Evolutionary conservation across 1,140 invertebrate genomes (phyloP), one percentile per base, ranked within the genome.

Genomic region (Teleogryllus occipitalis): DNA sequence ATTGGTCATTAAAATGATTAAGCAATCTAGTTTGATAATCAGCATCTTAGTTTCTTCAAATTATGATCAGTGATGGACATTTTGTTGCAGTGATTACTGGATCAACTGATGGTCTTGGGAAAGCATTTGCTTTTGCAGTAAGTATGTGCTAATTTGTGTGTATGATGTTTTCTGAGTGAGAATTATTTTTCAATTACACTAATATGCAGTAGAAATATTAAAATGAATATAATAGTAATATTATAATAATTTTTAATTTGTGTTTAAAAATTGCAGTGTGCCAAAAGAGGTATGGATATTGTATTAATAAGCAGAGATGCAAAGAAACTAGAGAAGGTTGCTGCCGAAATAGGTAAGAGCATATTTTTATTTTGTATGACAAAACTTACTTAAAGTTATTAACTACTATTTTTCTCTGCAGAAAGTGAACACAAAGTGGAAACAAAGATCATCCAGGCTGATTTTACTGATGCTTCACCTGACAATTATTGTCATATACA

Each of bases 61-160:
- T 39, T 39, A 39, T 5, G 5, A 39, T 39, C 5, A 39, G 27
- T 39, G 27, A 39, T 5, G 5, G n/a, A n/a, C 0, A 80, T 84
- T 83, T 83, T 84, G 81, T 89, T 92, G 80, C 88, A 90, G 94
- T 98, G 80, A 87, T 97, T 0, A 98, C 96, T 48, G 96, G 96
- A 47, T 91, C 94, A 1, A 97, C 96, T 8, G 96, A 97, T 89
- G 96, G 96, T 10, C 92, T 98, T 83, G 96, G 96, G n/a, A 95
- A 94, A 86, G 94, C 94, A 5, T 97, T 94, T 85, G 94, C 94
- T 6, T 90, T 92, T 85, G 90, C 92, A 83, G 90, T 93, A 87
- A 86, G 85, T 86, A 84, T 80, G 78, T 47, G 10, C 48, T 12
- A 12, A 48, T 18, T 27, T 6, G 4, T 78, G 47, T n/a, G 10